Conservation (phyloP, 2,888 invertebrate species). For the Apoda limacodes region DNA sequence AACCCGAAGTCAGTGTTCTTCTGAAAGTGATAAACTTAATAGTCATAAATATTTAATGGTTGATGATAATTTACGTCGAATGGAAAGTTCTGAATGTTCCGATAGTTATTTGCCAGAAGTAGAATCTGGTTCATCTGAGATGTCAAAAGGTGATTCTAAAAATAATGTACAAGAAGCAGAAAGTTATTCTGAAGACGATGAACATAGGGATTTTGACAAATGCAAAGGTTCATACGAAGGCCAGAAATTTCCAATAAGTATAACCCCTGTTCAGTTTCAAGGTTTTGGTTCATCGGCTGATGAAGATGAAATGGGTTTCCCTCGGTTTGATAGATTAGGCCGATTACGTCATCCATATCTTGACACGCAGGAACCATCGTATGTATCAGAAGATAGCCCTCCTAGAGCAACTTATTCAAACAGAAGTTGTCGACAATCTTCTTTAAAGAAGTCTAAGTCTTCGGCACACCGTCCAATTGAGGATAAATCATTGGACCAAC, state of each 20-base stretch:
- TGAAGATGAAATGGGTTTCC: constrained; percentile 76
- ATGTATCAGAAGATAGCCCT: constrained; percentile 59
- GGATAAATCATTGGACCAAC: constrained; percentile 43
- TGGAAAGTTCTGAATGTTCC: constrained; percentile 74
- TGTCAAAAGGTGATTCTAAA: constrained; percentile 66
- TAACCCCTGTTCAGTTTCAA: constrained; percentile 67
- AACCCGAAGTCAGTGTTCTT: constrained; percentile 61
- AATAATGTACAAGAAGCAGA: constrained; percentile 46
- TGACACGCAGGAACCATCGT: constrained; percentile 57
- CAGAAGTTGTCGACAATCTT: constrained; percentile 60
- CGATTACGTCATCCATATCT: constrained; percentile 65
- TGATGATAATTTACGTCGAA: constrained; percentile 59
- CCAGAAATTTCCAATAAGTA: constrained; percentile 55
- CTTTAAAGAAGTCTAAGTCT: constrained; percentile 51
- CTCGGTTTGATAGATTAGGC: constrained; percentile 71
- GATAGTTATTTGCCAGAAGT: constrained; percentile 78
- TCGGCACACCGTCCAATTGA: constrained; percentile 46
- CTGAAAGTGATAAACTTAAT: constrained; percentile 59
- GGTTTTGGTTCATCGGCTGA: constrained; percentile 73
- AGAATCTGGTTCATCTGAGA: constrained; percentile 72
- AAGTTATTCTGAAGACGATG: constrained; percentile 70
- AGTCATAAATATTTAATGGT: constrained; percentile 46
- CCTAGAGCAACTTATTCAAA: constrained; percentile 58
- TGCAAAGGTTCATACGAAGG: constrained; percentile 51
- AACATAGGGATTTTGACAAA: constrained; percentile 56